phyloP scores from a whole-genome alignment of 2,888 invertebrate genomes.

The Drosophila neutralis region DNA sequence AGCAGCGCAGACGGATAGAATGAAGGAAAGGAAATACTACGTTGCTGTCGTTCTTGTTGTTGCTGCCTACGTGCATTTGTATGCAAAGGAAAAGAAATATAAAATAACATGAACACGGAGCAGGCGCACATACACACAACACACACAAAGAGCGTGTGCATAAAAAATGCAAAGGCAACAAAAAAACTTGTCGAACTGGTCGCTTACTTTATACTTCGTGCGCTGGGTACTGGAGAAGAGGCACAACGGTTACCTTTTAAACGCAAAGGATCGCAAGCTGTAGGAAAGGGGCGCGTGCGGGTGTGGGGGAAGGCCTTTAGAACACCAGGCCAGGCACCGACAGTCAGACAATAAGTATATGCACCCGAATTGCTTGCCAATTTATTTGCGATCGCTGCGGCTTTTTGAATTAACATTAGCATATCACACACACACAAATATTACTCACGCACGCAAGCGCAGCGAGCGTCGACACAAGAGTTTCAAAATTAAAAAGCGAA shows the following conservation, averaged over 20 bases:
- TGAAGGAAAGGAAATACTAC: constrained; percentile 59
- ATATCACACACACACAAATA: constrained; percentile 47
- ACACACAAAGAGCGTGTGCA: constrained; percentile 54
- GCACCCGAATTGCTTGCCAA: constrained; percentile 55
- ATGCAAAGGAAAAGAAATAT: constrained; percentile 57
- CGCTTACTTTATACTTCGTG: constrained; percentile 51
- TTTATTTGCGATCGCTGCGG: constrained; percentile 60
- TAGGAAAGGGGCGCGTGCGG: background rate
- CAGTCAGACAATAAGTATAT: constrained; percentile 41
- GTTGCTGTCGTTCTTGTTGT: constrained; percentile 15
- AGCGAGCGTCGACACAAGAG: constrained; percentile 31
- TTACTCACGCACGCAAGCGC: constrained; percentile 43
- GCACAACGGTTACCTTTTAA: constrained; percentile 33
- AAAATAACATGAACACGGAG: constrained; percentile 50
- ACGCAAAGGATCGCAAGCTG: constrained; percentile 48
- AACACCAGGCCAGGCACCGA: constrained; percentile 19
- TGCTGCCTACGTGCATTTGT: constrained; percentile 48
- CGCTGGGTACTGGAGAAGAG: constrained; percentile 15
- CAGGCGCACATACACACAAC: constrained; percentile 10
- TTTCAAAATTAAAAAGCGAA: constrained; percentile 44
- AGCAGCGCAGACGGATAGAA: constrained; percentile 40
- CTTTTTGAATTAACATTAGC: constrained; percentile 70
- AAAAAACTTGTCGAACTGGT: constrained; percentile 83
- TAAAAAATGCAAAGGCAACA: constrained; percentile 71
- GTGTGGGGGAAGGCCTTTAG: constrained; percentile 7